Evolutionary conservation across 2,888 invertebrate species (phyloP).

Genomic region (Dryobotodes eremita): DNA sequence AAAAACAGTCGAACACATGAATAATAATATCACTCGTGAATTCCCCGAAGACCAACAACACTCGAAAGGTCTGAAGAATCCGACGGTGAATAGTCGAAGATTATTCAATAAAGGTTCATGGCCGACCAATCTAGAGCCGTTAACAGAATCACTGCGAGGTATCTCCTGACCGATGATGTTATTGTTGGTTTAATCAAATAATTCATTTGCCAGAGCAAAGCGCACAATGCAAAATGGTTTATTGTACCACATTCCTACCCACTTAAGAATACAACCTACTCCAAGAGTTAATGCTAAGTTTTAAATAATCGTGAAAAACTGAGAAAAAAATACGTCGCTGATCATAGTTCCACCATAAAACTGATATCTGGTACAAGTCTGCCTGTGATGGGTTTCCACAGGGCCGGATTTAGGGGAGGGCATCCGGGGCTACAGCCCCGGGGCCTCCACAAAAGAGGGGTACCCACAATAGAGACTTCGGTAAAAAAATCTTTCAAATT

Average conservation of each 20-base stretch:
- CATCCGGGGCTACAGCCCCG: too few species aligned
- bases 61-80: not conserved
- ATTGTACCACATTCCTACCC: not conserved
- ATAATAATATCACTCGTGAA: too few species aligned
- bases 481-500: too few species aligned
- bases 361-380: not conserved
- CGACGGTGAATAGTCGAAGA: conserved; percentile 13
- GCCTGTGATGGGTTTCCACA: not conserved
- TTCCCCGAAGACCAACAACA: not conserved
- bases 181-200: conserved; percentile 12
- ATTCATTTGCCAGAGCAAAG: not conserved
- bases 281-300: too few species aligned
- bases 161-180: not conserved
- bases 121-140: not conserved
- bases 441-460: too few species aligned
- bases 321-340: not conserved
- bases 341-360: not conserved
- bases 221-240: not conserved
- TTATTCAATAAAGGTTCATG: conserved; percentile 24
- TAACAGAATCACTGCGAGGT: not conserved
- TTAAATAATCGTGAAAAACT: not conserved
- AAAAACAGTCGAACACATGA: not conserved
- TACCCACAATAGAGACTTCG: too few species aligned
- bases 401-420: too few species aligned
- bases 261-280: not conserved